phyloP scores from a whole-genome alignment of 2,888 invertebrate genomes.

The Hypomecis punctinalis region DNA sequence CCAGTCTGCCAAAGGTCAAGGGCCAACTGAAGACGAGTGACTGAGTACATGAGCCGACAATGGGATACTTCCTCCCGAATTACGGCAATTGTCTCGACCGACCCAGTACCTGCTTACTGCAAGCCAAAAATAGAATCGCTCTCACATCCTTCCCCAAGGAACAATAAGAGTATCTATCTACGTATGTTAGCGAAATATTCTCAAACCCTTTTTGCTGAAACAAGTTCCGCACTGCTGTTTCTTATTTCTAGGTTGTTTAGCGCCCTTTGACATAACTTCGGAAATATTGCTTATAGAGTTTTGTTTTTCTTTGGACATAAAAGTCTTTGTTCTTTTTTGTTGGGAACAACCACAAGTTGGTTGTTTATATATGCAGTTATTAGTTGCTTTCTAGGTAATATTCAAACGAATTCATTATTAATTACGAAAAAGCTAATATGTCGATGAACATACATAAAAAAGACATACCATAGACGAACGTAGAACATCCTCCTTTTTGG shows the following conservation, averaged over 20 bases:
- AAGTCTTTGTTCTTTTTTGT: no score
- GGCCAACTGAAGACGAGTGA: slow-evolving; percentile 36
- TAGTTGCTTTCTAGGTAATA: neutral
- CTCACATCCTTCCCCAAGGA: slow-evolving; percentile 36
- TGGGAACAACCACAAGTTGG: no score
- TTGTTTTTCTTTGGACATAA: slow-evolving; percentile 10
- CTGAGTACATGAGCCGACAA: slow-evolving; percentile 33
- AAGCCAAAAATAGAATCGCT: slow-evolving; percentile 37
- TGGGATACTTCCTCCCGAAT: slow-evolving; percentile 42
- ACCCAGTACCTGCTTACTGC: slow-evolving; percentile 39
- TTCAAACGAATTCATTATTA: no score
- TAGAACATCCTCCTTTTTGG: no score
- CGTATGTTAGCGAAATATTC: slow-evolving; percentile 31
- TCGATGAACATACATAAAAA: no score
- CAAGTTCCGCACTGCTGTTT: slow-evolving; percentile 22
- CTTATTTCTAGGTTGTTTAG: slow-evolving; percentile 12
- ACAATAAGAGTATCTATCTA: slow-evolving; percentile 16
- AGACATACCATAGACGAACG: no score
- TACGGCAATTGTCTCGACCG: slow-evolving; percentile 45
- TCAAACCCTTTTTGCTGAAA: slow-evolving; percentile 22
- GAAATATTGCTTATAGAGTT: slow-evolving; percentile 20
- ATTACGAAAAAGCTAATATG: no score
- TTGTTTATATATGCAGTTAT: neutral
- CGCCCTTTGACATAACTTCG: slow-evolving; percentile 28
- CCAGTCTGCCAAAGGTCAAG: slow-evolving; percentile 39